phyloP scores from a whole-genome alignment of 1,140 invertebrate genomes.

The Drosophila jambulina region DNA sequence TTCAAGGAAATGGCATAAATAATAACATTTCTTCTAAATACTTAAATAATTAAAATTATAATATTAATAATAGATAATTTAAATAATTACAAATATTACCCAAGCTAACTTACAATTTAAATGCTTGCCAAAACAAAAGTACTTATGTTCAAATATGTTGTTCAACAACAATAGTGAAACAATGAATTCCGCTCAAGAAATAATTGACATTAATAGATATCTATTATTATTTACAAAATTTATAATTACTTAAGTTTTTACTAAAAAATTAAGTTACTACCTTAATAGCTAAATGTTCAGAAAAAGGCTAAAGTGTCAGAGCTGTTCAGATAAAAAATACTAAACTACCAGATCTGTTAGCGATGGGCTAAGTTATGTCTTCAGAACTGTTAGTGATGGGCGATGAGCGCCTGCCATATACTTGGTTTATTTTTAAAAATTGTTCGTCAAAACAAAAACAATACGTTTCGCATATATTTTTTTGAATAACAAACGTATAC shows the following conservation, averaged over 20 bases:
- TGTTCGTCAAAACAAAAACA: constrained; percentile 10
- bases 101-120: too few species aligned
- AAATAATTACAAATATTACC: too few species aligned
- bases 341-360: neutral
- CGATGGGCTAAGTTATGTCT: neutral
- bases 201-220: too few species aligned
- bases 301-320: neutral
- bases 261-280: neutral
- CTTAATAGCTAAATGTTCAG: neutral
- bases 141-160: too few species aligned
- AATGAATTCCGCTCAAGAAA: too few species aligned
- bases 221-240: neutral
- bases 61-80: too few species aligned
- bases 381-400: constrained; percentile 13
- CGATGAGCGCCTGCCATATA: neutral
- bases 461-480: too few species aligned
- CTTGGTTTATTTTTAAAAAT: constrained; percentile 21
- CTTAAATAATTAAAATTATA: too few species aligned
- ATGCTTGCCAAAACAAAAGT: too few species aligned
- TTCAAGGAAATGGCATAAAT: too few species aligned
- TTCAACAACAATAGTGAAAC: too few species aligned
- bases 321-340: neutral
- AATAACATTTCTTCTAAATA: too few species aligned
- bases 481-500: neutral
- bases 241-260: neutral